Conservation (phyloP, 2,888 invertebrate genomes). For the Antheraea yamamai region DNA sequence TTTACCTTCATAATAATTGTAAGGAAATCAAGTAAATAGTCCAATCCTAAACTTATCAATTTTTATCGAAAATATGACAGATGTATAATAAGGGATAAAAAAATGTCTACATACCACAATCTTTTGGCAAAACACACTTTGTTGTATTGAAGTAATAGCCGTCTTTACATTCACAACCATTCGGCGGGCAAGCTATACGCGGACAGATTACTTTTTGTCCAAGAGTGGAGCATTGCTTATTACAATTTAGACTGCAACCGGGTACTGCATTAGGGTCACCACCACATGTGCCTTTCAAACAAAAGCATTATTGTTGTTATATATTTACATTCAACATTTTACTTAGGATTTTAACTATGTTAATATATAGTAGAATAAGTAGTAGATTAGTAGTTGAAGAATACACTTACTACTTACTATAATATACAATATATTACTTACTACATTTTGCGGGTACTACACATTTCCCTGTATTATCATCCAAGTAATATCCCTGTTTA, state of each 20-base stretch:
- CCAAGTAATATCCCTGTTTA: constrained; percentile 28
- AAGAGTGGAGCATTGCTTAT: constrained; percentile 35
- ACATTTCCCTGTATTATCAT: constrained; percentile 29
- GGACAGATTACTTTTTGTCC: constrained; percentile 27
- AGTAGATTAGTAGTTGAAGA: no score
- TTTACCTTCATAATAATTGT: no score
- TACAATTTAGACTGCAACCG: constrained; percentile 44
- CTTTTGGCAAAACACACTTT: constrained; percentile 34
- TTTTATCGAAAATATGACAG: no score
- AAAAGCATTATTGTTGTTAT: neutral
- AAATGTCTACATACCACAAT: constrained; percentile 46
- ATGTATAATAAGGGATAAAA: no score
- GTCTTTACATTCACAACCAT: constrained; percentile 37
- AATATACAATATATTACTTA: constrained; percentile 2
- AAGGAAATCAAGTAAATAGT: no score
- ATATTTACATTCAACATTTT: neutral
- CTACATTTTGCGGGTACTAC: constrained; percentile 25
- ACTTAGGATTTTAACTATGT: no score
- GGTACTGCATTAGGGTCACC: constrained; percentile 36
- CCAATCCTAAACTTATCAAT: no score
- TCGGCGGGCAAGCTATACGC: constrained; percentile 26
- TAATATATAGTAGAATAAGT: no score
- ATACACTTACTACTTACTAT: no score
- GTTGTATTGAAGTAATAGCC: constrained; percentile 31
- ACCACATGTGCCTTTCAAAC: constrained; percentile 33